Percentiles rank a stretch among this genome's conserved stretches.
Evolutionary conservation across 2,797 vertebrate species (phyloP).

Genomic region (Coluber constrictor): DNA sequence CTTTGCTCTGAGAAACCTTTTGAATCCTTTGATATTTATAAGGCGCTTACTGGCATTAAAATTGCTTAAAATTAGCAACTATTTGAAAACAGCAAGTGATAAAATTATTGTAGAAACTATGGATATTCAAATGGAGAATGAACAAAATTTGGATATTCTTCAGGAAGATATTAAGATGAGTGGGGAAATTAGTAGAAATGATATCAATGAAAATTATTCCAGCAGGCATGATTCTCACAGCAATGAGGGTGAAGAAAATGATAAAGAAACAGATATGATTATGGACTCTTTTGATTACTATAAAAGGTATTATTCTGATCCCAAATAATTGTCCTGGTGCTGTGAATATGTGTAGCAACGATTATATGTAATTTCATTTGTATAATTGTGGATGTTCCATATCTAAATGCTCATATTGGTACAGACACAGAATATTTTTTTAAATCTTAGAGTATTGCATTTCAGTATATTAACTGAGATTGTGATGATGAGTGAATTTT

Average conservation of each 20-base stretch:
- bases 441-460: not conserved
- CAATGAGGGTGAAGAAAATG: constrained; percentile 78
- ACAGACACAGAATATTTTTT: not conserved
- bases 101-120: constrained; percentile 75
- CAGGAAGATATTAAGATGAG: constrained; percentile 89
- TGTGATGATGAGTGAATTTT: not conserved
- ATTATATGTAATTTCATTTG: not conserved
- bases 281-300: constrained; percentile 76
- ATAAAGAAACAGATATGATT: constrained; percentile 80
- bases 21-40: constrained; percentile 9
- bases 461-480: not conserved
- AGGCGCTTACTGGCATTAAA: constrained; percentile 51
- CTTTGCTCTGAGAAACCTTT: constrained; percentile 46
- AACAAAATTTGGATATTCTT: constrained; percentile 56
- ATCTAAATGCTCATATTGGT: not conserved
- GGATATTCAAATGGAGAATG: constrained; percentile 71
- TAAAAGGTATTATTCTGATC: constrained; percentile 76
- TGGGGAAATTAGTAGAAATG: constrained; percentile 73
- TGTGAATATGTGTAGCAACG: not conserved
- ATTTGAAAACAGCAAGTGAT: constrained; percentile 63
- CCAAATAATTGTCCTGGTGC: not conserved
- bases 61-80: constrained; percentile 75
- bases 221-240: constrained; percentile 79
- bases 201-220: constrained; percentile 80
- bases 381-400: not conserved